Conservation (phyloP, 2,888 invertebrate species). For the Gasteruption jaculator region DNA sequence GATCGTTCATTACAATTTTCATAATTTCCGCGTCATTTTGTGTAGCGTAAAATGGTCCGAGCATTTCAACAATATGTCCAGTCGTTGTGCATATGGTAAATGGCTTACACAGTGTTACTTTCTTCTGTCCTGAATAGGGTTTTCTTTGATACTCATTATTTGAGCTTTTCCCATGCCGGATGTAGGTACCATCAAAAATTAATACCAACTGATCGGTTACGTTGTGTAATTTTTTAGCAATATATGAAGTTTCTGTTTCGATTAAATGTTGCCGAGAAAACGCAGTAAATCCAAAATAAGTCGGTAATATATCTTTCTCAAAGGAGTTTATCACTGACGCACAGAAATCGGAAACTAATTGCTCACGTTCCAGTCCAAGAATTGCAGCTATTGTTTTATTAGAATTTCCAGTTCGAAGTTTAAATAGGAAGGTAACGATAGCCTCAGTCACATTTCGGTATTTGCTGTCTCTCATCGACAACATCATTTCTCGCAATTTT, state of each 20-base stretch:
- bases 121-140: constrained; percentile 22
- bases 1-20: constrained; percentile 18
- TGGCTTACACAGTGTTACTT: constrained; percentile 25
- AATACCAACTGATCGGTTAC: constrained; percentile 5
- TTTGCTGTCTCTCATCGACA: constrained; percentile 10
- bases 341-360: constrained; percentile 14
- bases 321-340: constrained; percentile 15
- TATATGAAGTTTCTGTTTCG: constrained; percentile 13
- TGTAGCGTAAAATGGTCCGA: constrained; percentile 22
- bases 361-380: constrained; percentile 12
- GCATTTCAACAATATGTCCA: constrained; percentile 25
- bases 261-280: constrained; percentile 12
- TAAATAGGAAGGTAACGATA: constrained; percentile 19
- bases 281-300: constrained; percentile 7
- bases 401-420: constrained; percentile 15
- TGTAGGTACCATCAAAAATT: constrained; percentile 14
- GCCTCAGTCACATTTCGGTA: constrained; percentile 16
- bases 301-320: constrained; percentile 14
- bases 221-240: constrained; percentile 6
- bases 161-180: constrained; percentile 9
- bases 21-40: constrained; percentile 26
- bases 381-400: constrained; percentile 11
- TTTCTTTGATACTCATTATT: constrained; percentile 12
- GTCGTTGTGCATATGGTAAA: constrained; percentile 26
- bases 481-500: constrained; percentile 10